Evolutionary conservation across 2,888 invertebrate species (phyloP).

Genomic region (Microplitis deprimator): DNA sequence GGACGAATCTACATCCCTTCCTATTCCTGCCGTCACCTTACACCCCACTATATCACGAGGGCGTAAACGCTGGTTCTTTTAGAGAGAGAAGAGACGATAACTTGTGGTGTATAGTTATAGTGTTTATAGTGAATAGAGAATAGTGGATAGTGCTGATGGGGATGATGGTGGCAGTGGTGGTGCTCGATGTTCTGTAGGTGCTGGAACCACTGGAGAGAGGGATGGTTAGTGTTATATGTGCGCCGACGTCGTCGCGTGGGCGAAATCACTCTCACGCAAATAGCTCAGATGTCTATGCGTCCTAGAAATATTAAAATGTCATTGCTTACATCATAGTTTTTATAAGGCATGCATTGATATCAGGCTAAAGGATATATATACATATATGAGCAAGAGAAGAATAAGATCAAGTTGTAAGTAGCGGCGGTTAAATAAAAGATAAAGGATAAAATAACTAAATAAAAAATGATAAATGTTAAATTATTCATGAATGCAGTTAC

Average conservation of each 20-base stretch:
- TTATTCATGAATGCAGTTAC: neutral
- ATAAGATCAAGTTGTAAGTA: too few relatives aligned
- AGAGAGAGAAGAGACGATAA: constrained; percentile 33
- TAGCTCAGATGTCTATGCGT: constrained; percentile 22
- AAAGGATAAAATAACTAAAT: too few relatives aligned
- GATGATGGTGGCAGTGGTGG: constrained; percentile 20
- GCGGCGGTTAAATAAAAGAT: too few relatives aligned
- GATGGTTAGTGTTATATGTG: constrained; percentile 4
- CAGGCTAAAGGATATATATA: neutral
- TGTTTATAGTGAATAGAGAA: too few relatives aligned
- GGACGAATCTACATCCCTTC: constrained; percentile 43
- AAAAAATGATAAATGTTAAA: too few relatives aligned
- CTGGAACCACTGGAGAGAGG: too few relatives aligned
- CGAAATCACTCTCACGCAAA: constrained; percentile 36
- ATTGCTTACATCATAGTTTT: constrained; percentile 11
- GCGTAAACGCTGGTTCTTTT: constrained; percentile 14
- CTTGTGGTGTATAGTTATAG: neutral
- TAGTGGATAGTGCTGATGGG: constrained; percentile 22
- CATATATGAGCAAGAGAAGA: neutral
- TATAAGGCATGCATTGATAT: neutral
- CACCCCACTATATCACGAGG: constrained; percentile 4
- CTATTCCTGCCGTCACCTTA: constrained; percentile 10
- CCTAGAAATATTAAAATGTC: constrained; percentile 32
- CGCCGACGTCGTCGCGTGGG: constrained; percentile 46
- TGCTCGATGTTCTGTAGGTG: too few relatives aligned